Evolutionary conservation across 2,888 invertebrate genomes (phyloP).

Genomic region (Scaptomyza parva): DNA sequence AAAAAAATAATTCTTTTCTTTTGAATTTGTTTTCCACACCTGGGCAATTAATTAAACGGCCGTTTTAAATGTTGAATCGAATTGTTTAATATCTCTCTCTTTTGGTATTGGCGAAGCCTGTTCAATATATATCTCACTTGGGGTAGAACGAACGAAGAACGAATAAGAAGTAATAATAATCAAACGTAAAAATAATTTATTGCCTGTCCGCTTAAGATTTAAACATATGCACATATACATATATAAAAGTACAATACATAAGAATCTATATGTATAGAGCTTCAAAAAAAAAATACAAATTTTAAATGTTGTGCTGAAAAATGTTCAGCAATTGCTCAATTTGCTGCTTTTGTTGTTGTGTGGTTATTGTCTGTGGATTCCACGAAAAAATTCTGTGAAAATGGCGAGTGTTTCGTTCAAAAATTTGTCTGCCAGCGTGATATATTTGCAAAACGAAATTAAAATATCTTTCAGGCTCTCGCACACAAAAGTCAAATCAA

Average conservation of each 20-base stretch:
- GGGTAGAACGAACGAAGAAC: slow-evolving; percentile 50
- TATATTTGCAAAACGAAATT: slow-evolving; percentile 67
- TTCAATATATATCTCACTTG: slow-evolving; percentile 75
- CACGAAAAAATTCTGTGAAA: slow-evolving; percentile 64
- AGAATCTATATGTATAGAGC: not conserved
- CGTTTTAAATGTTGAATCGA: slow-evolving; percentile 25
- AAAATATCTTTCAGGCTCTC: slow-evolving; percentile 79
- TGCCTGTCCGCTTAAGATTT: slow-evolving; percentile 59
- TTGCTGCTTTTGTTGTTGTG: slow-evolving; percentile 23
- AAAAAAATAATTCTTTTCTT: slow-evolving; percentile 1
- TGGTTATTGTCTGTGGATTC: slow-evolving; percentile 59
- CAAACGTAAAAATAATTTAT: slow-evolving; percentile 79
- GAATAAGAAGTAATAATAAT: slow-evolving; percentile 75
- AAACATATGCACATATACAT: slow-evolving; percentile 11
- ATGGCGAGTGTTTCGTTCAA: slow-evolving; percentile 67
- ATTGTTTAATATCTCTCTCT: slow-evolving; percentile 28
- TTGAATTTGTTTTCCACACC: slow-evolving; percentile 33
- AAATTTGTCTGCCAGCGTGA: slow-evolving; percentile 44
- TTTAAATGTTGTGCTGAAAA: slow-evolving; percentile 56
- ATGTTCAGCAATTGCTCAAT: slow-evolving; percentile 43
- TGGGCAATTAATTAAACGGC: slow-evolving; percentile 54
- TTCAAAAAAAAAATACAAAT: slow-evolving; percentile 12
- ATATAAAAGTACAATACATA: slow-evolving; percentile 6
- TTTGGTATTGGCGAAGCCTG: slow-evolving; percentile 52
- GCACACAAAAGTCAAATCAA: slow-evolving; percentile 49